These are phyloP conservation scores for Timema podura DNA, from an alignment of 2,888 invertebrate genomes.

Conservation along the genomic window DNA sequence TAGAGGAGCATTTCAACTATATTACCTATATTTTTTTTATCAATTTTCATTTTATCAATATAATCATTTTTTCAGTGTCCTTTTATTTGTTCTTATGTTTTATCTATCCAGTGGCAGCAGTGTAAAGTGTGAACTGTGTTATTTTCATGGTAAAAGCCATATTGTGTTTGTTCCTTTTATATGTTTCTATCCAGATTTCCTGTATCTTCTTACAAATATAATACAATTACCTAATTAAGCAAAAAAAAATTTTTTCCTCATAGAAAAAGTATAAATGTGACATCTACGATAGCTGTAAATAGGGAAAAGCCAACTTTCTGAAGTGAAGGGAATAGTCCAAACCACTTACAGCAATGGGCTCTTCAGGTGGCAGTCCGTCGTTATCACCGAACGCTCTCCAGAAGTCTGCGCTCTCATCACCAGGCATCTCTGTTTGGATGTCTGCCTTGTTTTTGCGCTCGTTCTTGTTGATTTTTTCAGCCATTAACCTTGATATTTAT, in stretches of 20 bases:
- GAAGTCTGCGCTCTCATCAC: slow-evolving; percentile 79
- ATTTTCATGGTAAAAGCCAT: too few relatives aligned
- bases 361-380: slow-evolving; percentile 50
- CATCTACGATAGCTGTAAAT: background rate
- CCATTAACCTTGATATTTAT: slow-evolving; percentile 87
- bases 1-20: too few relatives aligned
- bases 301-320: background rate
- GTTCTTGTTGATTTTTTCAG: slow-evolving; percentile 98
- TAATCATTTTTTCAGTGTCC: too few relatives aligned
- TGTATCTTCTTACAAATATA: too few relatives aligned
- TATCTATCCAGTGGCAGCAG: too few relatives aligned
- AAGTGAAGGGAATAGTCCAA: background rate
- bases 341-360: slow-evolving; percentile 45
- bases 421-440: slow-evolving; percentile 76
- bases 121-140: too few relatives aligned
- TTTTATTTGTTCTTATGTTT: too few relatives aligned
- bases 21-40: too few relatives aligned
- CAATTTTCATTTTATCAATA: too few relatives aligned
- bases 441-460: slow-evolving; percentile 95
- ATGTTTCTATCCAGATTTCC: too few relatives aligned
- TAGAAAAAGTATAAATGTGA: background rate
- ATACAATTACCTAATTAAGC: too few relatives aligned
- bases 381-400: slow-evolving; percentile 67
- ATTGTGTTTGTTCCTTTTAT: too few relatives aligned
- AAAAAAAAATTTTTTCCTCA: background rate